Evolutionary conservation across 1,140 invertebrate genomes (phyloP).

Genomic region (Drosophila nasuta): DNA sequence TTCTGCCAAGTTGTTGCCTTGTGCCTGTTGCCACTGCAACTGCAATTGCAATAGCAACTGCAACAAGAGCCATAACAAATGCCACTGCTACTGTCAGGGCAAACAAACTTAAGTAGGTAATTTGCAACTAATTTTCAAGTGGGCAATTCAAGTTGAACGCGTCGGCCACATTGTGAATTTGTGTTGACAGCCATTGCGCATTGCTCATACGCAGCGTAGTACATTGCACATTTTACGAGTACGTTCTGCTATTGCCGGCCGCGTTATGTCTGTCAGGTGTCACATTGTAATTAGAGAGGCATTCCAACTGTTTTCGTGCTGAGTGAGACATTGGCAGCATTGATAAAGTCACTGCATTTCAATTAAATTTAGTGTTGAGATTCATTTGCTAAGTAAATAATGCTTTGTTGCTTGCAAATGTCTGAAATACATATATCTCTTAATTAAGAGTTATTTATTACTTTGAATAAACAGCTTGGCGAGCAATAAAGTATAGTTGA

Average conservation of each 20-base stretch:
- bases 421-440: too few species aligned
- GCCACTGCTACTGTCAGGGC: slow-evolving; percentile 41
- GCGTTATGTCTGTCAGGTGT: slow-evolving; percentile 26
- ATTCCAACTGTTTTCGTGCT: background rate
- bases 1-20: background rate
- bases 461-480: too few species aligned
- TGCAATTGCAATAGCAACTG: background rate
- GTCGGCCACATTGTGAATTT: slow-evolving; percentile 33
- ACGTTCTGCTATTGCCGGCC: slow-evolving; percentile 17
- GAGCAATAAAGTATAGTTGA: too few species aligned
- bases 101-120: slow-evolving; percentile 82
- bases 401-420: too few species aligned
- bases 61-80: slow-evolving; percentile 12
- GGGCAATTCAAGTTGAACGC: slow-evolving; percentile 55
- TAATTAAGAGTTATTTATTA: too few species aligned
- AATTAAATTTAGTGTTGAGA: too few species aligned
- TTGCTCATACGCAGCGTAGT: slow-evolving; percentile 76
- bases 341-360: too few species aligned
- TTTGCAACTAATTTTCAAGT: slow-evolving; percentile 82
- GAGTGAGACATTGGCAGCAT: too few species aligned
- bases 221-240: slow-evolving; percentile 4
- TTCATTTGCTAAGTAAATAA: too few species aligned
- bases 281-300: slow-evolving; percentile 32
- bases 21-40: slow-evolving; percentile 1
- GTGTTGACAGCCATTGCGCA: slow-evolving; percentile 48